These are phyloP conservation scores for Heliconius nattereri DNA, from an alignment of 1,140 invertebrate genomes.

Conservation along the genomic window DNA sequence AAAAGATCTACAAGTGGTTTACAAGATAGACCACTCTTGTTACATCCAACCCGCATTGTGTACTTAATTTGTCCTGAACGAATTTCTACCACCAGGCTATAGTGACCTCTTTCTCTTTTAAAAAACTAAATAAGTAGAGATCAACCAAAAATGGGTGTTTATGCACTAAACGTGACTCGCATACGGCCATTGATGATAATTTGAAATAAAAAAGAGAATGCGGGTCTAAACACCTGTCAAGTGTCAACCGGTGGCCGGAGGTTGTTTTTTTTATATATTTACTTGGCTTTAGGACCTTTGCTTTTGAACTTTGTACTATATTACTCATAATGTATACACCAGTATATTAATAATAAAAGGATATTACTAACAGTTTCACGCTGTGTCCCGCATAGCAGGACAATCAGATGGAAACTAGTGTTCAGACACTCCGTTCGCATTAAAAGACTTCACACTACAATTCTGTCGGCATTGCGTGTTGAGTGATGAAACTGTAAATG, in stretches of 20 bases:
- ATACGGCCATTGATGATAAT: constrained; percentile 34
- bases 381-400: too few relatives aligned
- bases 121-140: background rate
- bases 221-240: constrained; percentile 34
- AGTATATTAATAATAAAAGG: too few relatives aligned
- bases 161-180: constrained; percentile 22
- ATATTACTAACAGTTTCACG: too few relatives aligned
- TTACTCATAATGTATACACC: background rate
- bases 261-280: background rate
- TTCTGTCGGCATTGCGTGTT: too few relatives aligned
- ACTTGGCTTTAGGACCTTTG: background rate
- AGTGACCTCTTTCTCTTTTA: background rate
- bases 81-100: background rate
- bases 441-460: too few relatives aligned
- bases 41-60: constrained; percentile 27
- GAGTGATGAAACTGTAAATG: too few relatives aligned
- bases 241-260: constrained; percentile 23
- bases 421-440: too few relatives aligned
- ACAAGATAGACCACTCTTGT: constrained; percentile 20
- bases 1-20: constrained; percentile 16
- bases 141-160: constrained; percentile 12
- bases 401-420: too few relatives aligned
- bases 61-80: constrained; percentile 29
- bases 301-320: background rate
- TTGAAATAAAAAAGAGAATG: constrained; percentile 29